Evolutionary conservation across 2,797 vertebrate genomes (phyloP), one percentile per base, ranked within the genome.

Genomic region (Smutsia gigantea): DNA sequence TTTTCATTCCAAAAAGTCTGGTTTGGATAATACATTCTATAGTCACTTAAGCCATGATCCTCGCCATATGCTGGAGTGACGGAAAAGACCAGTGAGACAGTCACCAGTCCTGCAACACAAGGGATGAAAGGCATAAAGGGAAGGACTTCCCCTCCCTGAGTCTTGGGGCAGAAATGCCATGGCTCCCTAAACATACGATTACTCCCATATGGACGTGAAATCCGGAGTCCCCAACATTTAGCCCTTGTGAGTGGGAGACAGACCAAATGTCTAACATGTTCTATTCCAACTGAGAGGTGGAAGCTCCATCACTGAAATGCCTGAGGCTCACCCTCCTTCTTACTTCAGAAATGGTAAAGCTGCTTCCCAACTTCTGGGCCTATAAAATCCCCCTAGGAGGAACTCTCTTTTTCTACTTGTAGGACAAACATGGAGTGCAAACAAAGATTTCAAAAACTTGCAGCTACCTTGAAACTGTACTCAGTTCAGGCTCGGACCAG

Each of bases 1-100:
- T 64, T 83, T 89, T 79, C 53, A 69, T 17, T 93, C n/a, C 37
- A 17, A 84, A 79, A 93, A 94, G 25, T 42, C 1, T 42, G 13
- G 8, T 42, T 55, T 53, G 10, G 27, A 71, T 86, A 46, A 85
- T 21, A 78, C 72, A 75, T 53, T 31, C 31, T 1, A 51, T 21
- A 61, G 15, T 78, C 59, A 61, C 34, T 66, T 81, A 66, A 68
- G 4, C 27, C 23, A 63, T 10, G 1, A 68, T 17, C 11, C 23
- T 31, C 57, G 18, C n/a, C 21, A 59, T 7, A 7, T n/a, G 49
- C 8, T 34, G 2, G n/a, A 27, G 19, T 13, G 1, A 29, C 8
- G 74, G 7, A 61, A 64, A 23, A 81, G 51, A 71, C 37, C 25
- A 71, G 4, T 10, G 46, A 75, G 51, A 11, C 37, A 57, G 72